Evolutionary conservation across 2,797 vertebrate genomes (phyloP), one percentile per base, ranked within the genome.

Genomic region (Bradypus variegatus): DNA sequence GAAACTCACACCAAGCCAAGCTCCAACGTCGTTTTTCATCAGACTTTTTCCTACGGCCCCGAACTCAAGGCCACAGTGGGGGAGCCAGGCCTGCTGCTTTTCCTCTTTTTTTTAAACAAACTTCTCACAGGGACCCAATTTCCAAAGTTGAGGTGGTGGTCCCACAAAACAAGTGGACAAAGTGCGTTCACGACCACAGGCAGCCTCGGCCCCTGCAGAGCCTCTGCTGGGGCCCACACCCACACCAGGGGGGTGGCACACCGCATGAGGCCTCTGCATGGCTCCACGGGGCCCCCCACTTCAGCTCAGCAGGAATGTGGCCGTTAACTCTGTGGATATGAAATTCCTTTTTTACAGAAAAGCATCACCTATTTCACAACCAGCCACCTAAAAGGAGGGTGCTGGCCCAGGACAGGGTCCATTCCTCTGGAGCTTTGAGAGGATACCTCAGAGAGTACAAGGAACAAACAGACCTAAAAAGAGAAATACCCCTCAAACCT

Each of bases 11-110:
- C 64, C 11, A 60, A 55, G 92, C 92, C 85, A 76, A 88, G 69
- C 85, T 48, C 80, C 85, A 45, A 64, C 81, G 53, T 13, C 62
- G 21, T n/a, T 73, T 73, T 86, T 64, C 77, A 85, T 48, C 91
- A 91, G 95, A 80, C 85, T 89, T 93, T 81, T 94, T 90, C 95
- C 25, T 0, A 90, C 19, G 78, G 92, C 67, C 75, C 48, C 0
- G 25, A 78, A 91, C 82, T 76, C 79, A 64, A 75, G 95, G 91
- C 88, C 75, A 9, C 48, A 16, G 60, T 31, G 15, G 83, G 79
- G 82, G 85, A 88, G 94, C 79, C 29, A n/a, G 19, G 88, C 64
- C 92, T 75, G 75, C 58, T 72, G 53, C 64, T 76, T 91, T 72
- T 80, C 84, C 91, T 88, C 84, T 69, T 69, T 65, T 85, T 23